phyloP scores from a whole-genome alignment of 2,113 vertebrate genomes.

The Arvicanthis niloticus region DNA sequence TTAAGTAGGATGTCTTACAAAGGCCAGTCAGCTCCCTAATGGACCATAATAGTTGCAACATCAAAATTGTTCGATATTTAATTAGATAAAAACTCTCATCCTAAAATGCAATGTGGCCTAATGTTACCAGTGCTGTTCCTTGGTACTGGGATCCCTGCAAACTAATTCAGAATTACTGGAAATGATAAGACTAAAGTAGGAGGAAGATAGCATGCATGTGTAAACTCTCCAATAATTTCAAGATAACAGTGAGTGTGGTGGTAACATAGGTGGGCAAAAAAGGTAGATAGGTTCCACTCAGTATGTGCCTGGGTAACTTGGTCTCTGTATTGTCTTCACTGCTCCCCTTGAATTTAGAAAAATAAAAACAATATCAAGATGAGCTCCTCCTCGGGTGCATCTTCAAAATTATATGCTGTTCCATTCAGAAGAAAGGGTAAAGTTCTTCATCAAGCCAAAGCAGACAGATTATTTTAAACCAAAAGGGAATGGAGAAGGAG shows the following conservation, averaged over 20 bases:
- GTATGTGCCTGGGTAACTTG: too few species aligned
- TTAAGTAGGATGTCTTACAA: conserved; percentile 52
- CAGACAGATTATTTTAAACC: neutral
- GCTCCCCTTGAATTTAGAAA: neutral
- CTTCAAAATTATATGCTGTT: neutral
- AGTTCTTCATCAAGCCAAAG: neutral
- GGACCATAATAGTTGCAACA: conserved; percentile 55
- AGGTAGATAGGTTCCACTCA: neutral
- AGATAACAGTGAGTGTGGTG: neutral
- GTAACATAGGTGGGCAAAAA: neutral
- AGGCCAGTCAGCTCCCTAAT: neutral
- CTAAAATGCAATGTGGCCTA: conserved; percentile 44
- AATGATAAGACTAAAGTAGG: conserved; percentile 34
- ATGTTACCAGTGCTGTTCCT: conserved; percentile 37
- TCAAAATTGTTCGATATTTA: conserved; percentile 58
- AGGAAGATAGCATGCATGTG: neutral
- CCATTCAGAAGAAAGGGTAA: neutral
- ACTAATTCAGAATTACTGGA: conserved; percentile 63
- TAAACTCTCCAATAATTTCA: neutral
- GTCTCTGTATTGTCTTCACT: neutral
- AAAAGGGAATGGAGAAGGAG: neutral
- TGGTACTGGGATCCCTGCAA: conserved; percentile 54
- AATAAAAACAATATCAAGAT: neutral
- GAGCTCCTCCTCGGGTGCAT: neutral
- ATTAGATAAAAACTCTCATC: conserved; percentile 56